Base-by-base conservation (phyloP, 2,797 vertebrate genomes). In the Enteromius unitaeniatus region DNA sequence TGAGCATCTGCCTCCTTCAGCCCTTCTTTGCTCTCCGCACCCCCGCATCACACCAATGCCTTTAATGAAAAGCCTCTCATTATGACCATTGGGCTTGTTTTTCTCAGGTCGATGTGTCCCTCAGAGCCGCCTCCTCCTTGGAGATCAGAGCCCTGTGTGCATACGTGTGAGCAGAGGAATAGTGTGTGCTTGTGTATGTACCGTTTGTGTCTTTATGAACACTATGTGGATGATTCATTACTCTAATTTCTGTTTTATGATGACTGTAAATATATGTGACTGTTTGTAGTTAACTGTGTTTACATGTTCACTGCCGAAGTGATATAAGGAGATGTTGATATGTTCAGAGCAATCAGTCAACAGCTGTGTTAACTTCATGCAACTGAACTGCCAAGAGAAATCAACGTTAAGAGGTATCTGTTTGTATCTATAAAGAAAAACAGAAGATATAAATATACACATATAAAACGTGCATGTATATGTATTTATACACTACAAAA, bases 11-110 rank as follows among this genome's bases (percentile, higher is more conserved):
- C 67, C 85, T 78, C 77, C 37, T 15, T 81, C 21, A 73, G 55
- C 31, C 60, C 37, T 55, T 53, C 37, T 75, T 68, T 53, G n/a
- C 17, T 42, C 15, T 64, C 77, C 19, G 26, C 34, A 6, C 28
- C 47, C 72, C 72, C 49, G 1, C 11, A 28, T 51, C 65, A 42
- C 60, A 42, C 21, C 37, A 68, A 45, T 34, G 6, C 40, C 47
- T 65, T 65, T 58, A 78, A 79, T 76, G 26, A 65, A 88, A 89
- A 80, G 42, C 65, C 80, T 69, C 79, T 84, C 67, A 84, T 87
- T 89, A 90, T 83, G 76, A 87, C 86, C 90, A 88, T 84, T 80
- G 79, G 89, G 88, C 86, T 94, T 95, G 93, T 95, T 95, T 94
- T 94, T 93, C 92, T 92, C 92, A 78, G 82, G 78, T 82, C 83